phyloP scores from a whole-genome alignment of 2,797 vertebrate genomes.

The Pseudocheirus occidentalis region DNA sequence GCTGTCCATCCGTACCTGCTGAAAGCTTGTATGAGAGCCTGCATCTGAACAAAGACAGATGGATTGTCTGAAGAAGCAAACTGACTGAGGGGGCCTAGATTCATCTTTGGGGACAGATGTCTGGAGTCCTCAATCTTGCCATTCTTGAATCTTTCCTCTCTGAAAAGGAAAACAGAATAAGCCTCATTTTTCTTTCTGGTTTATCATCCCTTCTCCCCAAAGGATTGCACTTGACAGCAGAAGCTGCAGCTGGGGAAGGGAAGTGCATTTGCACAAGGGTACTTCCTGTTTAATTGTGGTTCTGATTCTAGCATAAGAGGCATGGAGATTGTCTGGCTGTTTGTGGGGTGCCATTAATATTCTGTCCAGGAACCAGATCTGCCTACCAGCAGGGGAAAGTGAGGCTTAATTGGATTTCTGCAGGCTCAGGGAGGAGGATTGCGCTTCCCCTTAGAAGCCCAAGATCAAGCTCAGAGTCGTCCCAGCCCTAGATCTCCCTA shows the following conservation, averaged over 20 bases:
- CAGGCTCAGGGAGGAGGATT: constrained; percentile 63
- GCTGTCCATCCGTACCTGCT: constrained; percentile 59
- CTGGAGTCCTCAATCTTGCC: constrained; percentile 51
- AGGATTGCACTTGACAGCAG: constrained; percentile 67
- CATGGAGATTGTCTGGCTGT: constrained; percentile 48
- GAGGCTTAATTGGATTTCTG: constrained; percentile 78
- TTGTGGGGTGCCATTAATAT: constrained; percentile 55
- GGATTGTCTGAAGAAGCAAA: not conserved
- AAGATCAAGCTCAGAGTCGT: constrained; percentile 73
- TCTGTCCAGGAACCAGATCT: constrained; percentile 64
- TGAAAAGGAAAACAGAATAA: constrained; percentile 52
- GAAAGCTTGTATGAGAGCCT: constrained; percentile 38
- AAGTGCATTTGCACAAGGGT: constrained; percentile 51
- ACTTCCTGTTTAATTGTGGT: constrained; percentile 60
- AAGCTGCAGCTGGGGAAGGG: constrained; percentile 23
- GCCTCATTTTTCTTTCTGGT: constrained; percentile 60
- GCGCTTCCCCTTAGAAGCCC: constrained; percentile 71
- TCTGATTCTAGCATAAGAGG: constrained; percentile 66
- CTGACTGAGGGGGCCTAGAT: constrained; percentile 17
- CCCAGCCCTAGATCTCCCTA: constrained; percentile 59
- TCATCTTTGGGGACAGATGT: constrained; percentile 27
- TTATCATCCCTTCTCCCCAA: constrained; percentile 51
- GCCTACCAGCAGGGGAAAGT: constrained; percentile 73
- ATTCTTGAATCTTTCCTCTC: constrained; percentile 59
- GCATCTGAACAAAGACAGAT: constrained; percentile 66